phyloP scores from a whole-genome alignment of 2,113 vertebrate species.

The Brienomyrus longianalis region DNA sequence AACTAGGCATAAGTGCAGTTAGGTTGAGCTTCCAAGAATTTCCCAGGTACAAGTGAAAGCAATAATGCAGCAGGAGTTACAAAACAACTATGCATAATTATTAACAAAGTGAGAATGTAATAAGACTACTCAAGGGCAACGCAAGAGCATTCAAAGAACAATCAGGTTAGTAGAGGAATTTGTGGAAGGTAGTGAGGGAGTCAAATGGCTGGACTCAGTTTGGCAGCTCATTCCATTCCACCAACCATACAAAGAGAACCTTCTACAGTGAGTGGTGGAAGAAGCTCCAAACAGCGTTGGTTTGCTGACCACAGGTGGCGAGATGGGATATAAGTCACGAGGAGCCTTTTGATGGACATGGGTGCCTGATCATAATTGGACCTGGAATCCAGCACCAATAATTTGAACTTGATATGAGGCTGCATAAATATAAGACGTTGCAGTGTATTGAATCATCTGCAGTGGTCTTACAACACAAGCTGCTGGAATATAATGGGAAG shows the following conservation, averaged over 20 bases:
- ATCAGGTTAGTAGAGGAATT: not conserved
- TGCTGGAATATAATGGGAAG: too few species aligned
- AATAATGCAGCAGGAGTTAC: not conserved
- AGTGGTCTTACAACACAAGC: too few species aligned
- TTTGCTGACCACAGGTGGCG: not conserved
- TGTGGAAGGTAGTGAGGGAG: not conserved
- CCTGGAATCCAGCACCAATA: too few species aligned
- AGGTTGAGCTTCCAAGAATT: not conserved
- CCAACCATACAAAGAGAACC: not conserved
- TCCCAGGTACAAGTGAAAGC: not conserved
- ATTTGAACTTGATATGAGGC: too few species aligned
- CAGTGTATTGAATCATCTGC: too few species aligned
- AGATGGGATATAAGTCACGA: not conserved
- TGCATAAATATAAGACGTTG: too few species aligned
- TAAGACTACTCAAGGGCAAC: not conserved
- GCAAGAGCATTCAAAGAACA: not conserved
- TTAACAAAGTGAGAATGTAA: not conserved
- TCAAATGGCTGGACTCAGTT: not conserved
- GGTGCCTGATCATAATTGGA: too few species aligned
- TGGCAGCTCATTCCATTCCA: not conserved
- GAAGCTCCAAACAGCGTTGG: not conserved
- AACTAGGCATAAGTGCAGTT: not conserved
- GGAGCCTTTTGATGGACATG: not conserved
- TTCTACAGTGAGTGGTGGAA: not conserved
- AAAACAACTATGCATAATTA: not conserved